Evolutionary conservation across 2,888 invertebrate genomes (phyloP).

Genomic region (Criorhina ranunculi): DNA sequence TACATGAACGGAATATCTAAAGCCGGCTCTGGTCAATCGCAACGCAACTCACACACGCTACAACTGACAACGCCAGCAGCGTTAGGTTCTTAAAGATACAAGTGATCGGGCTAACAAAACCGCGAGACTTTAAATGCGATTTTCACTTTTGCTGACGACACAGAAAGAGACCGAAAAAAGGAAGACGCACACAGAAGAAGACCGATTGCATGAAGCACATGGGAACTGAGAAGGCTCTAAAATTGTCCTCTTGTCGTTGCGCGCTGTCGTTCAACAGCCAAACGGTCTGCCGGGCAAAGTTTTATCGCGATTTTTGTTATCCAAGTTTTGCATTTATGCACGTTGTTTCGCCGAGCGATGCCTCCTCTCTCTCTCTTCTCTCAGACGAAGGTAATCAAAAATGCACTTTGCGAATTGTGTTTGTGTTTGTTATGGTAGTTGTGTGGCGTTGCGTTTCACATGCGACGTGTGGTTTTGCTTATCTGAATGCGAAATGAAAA

Average conservation of each 20-base stretch:
- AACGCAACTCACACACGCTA: neutral
- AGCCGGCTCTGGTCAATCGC: conserved; percentile 33
- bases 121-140: neutral
- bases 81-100: conserved; percentile 8
- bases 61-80: conserved; percentile 15
- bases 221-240: neutral
- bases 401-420: conserved; percentile 36
- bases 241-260: neutral
- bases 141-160: conserved; percentile 43
- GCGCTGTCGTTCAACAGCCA: conserved; percentile 10
- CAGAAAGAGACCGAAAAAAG: neutral
- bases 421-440: neutral
- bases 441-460: conserved; percentile 60
- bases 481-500: conserved; percentile 58
- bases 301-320: conserved; percentile 31
- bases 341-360: conserved; percentile 5
- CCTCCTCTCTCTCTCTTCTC: neutral
- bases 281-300: conserved; percentile 14
- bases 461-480: conserved; percentile 41
- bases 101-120: conserved; percentile 10
- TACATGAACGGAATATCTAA: conserved; percentile 45
- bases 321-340: conserved; percentile 31
- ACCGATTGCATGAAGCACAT: conserved; percentile 10
- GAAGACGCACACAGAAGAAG: neutral
- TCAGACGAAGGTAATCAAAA: conserved; percentile 32